Percentiles rank a stretch among this genome's conserved stretches.
Conservation (phyloP, 2,888 invertebrate genomes). For the Amphipyra berbera region DNA sequence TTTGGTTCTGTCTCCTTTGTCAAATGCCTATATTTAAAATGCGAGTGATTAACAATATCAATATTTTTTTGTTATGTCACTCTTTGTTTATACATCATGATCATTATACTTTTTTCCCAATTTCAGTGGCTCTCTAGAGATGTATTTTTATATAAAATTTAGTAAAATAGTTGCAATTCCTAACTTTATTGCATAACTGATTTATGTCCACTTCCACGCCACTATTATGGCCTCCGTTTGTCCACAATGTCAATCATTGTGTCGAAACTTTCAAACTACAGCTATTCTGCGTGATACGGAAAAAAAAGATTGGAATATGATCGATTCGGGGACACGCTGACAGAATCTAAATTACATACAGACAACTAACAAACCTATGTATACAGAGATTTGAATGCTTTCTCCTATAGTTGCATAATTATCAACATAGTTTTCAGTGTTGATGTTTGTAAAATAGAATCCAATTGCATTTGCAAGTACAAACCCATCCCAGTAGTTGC, state of each 20-base stretch:
- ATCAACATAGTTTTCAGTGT: constrained; percentile 24
- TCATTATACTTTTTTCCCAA: background rate
- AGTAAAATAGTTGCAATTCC: too few relatives aligned
- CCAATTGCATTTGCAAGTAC: constrained; percentile 51
- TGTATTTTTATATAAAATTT: too few relatives aligned
- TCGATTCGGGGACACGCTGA: constrained; percentile 16
- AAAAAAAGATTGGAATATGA: constrained; percentile 34
- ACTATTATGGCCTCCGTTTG: constrained; percentile 1
- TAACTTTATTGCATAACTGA: background rate
- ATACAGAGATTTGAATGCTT: constrained; percentile 7
- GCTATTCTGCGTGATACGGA: constrained; percentile 7
- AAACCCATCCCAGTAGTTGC: constrained; percentile 29
- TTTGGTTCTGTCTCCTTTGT: background rate
- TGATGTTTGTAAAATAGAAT: constrained; percentile 38
- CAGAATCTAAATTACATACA: constrained; percentile 43
- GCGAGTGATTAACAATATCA: background rate
- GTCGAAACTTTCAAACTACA: constrained; percentile 39
- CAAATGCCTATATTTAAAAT: background rate
- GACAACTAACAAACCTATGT: constrained; percentile 12
- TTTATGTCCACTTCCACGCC: background rate
- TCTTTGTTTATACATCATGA: background rate
- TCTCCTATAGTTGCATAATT: constrained; percentile 6
- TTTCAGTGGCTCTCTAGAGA: background rate
- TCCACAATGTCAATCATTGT: constrained; percentile 41
- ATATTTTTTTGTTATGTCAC: background rate